phyloP scores from a whole-genome alignment of 2,888 invertebrate species.

The Brenthis ino region DNA sequence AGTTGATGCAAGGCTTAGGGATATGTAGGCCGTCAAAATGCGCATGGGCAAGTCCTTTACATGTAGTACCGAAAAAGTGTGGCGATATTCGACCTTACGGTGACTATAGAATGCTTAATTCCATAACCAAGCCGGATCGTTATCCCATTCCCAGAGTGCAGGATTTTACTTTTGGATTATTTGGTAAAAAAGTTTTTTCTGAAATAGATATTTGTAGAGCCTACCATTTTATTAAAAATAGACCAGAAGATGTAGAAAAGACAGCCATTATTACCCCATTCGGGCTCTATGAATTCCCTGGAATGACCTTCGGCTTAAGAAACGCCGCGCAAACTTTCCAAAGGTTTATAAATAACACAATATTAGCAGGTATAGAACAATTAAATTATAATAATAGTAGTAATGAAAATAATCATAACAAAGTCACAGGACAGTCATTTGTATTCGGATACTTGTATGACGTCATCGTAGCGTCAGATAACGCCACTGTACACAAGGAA shows the following conservation, averaged over 20 bases:
- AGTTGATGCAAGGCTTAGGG: too few relatives aligned
- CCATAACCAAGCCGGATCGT: slow-evolving; percentile 43
- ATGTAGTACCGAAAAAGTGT: slow-evolving; percentile 10
- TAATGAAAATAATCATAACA: too few relatives aligned
- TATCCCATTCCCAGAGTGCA: slow-evolving; percentile 33
- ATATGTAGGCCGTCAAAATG: too few relatives aligned
- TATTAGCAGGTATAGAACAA: too few relatives aligned
- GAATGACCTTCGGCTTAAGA: slow-evolving; percentile 36
- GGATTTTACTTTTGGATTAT: slow-evolving; percentile 32
- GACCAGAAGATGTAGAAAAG: slow-evolving; percentile 35
- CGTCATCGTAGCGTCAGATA: slow-evolving; percentile 42
- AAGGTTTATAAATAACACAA: slow-evolving; percentile 38
- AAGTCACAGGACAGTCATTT: slow-evolving; percentile 41
- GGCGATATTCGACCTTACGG: slow-evolving; percentile 12
- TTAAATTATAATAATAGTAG: too few relatives aligned
- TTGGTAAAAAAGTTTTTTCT: slow-evolving; percentile 33
- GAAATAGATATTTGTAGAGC: slow-evolving; percentile 34
- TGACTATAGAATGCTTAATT: slow-evolving; percentile 11
- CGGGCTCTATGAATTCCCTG: slow-evolving; percentile 46
- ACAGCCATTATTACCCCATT: slow-evolving; percentile 37
- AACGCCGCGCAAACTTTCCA: slow-evolving; percentile 52
- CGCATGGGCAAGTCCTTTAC: slow-evolving; percentile 11
- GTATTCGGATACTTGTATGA: slow-evolving; percentile 48
- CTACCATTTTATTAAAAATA: slow-evolving; percentile 32
- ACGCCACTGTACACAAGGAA: slow-evolving; percentile 29